Evolutionary conservation across 2,797 vertebrate genomes (phyloP), one percentile per base, ranked within the genome.

Genomic region (Yasuhikotakia modesta): DNA sequence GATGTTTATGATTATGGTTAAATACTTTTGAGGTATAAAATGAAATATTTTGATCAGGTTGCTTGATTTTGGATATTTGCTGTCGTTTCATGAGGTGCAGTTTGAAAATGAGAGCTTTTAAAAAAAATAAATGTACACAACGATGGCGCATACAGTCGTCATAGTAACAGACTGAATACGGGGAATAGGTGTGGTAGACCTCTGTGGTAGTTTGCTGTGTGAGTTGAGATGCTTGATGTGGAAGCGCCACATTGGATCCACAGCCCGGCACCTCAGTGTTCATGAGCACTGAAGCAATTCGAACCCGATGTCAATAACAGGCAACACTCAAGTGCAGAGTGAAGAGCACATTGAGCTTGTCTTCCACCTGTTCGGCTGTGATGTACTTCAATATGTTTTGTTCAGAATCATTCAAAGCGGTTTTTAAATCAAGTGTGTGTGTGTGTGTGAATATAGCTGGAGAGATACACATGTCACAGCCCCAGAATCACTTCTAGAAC

Each of bases 401-500:
- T n/a, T n/a, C n/a, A 58, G 60, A 60, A 60, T 30, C 13, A 76
- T 24, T 68, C 67, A 68, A 48, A 19, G 30, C 7, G n/a, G 30
- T n/a, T 45, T 57, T 57, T 43, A 21, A 30, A 30, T 17, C 21
- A 76, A 57, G 63, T 30, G 45, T 27, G 27, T 27, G 43, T 73
- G 17, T 52, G 3, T 67, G 43, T 12, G 17, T 65, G 27, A n/a
- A 70, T 17, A 67, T 55, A 63, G 58, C 43, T 16, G 69, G 66
- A 53, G 70, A 1, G 30, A 52, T 57, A 27, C 19, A 63, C 39
- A 11, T 70, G 55, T 71, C 79, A 60, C 78, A 50, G 53, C 60
- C 82, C 75, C 48, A 78, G n/a, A 86, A 87, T 89, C 77, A 87
- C 89, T 86, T 87, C 70, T 74, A 68, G 71, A 83, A 85, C 82